Evolutionary conservation across 35 echinoderm and acorn worm genomes (phyloP), one percentile per base, ranked within the genome.

Genomic region (Acanthaster planci): DNA sequence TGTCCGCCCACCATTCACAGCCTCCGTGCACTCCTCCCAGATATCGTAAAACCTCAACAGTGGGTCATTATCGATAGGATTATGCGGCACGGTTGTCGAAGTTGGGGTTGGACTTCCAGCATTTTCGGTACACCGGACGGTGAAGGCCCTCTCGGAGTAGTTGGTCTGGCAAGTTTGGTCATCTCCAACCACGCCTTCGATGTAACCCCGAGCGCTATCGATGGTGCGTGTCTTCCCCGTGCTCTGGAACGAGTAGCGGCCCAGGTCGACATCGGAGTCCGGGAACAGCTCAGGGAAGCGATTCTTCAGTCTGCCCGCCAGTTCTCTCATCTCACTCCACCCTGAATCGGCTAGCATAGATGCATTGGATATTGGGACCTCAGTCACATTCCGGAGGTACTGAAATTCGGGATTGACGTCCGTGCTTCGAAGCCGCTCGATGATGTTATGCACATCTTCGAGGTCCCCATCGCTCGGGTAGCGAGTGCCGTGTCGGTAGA

Each of bases 401-500:
- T 77, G 7, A 35, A 60, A 85, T 51, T 85, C 82, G 50, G 55
- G 38, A 85, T 85, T 90, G 12, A 90, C 67, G 21, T 35, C 56
- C 12, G 40, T 68, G 17, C 10, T 58, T 35, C 39, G 55, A 37
- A 85, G 16, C 78, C 77, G 32, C 2, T 77, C 39, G 29, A 90
- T 30, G 32, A 90, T 44, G 34, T 22, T 27, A 12, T 80, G 47
- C 2, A 85, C 58, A 23, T 39, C 77, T 18, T 22, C 64, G 5
- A 85, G 47, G 18, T 85, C 57, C 42, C 27, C 36, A 5, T 85
- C 76, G 26, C 76, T 54, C 16, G 89, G 89, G 79, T 85, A 79
- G 7, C 82, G 82, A 9, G 75, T 67, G 26, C 89, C 89, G 39
- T 90, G 89, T 31, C 89, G 42, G 53, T 85, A 59, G 12, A 90